A percentile compares a stretch with the other conserved stretches of the same genome.
Evolutionary conservation across 2,888 invertebrate species (phyloP).

Genomic region (Xylocampa areola): DNA sequence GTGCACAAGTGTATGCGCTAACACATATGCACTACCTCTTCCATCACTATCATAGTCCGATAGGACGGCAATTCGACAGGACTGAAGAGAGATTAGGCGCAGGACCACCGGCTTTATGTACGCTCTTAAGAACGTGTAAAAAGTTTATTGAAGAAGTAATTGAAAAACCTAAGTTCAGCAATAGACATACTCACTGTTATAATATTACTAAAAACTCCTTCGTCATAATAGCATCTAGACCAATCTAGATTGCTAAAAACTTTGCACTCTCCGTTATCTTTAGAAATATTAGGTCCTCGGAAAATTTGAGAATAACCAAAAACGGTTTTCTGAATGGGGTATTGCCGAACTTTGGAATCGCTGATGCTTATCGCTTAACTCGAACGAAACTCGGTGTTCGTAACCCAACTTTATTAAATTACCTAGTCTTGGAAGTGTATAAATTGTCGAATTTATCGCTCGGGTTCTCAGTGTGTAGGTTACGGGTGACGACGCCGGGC

Average conservation of each 20-base stretch:
- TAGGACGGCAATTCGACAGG: too few species aligned
- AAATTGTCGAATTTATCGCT: conserved; percentile 78
- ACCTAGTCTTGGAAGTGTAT: conserved; percentile 73
- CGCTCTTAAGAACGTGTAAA: too few species aligned
- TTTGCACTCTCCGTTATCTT: conserved; percentile 16
- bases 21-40: too few species aligned
- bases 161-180: too few species aligned
- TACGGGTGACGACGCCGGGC: conserved; percentile 54
- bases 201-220: conserved; percentile 5
- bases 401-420: conserved; percentile 76
- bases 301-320: conserved; percentile 18
- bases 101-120: too few species aligned
- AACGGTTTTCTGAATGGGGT: conserved; percentile 4
- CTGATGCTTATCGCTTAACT: conserved; percentile 49
- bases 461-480: conserved; percentile 53
- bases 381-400: conserved; percentile 47
- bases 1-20: too few species aligned
- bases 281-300: background rate
- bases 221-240: conserved; percentile 1
- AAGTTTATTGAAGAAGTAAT: too few species aligned
- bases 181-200: too few species aligned
- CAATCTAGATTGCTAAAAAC: conserved; percentile 11
- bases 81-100: too few species aligned
- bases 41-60: too few species aligned
- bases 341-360: conserved; percentile 27